Percentiles rank a stretch among this genome's conserved stretches.
These are phyloP conservation scores for Catagonus wagneri DNA, from an alignment of 2,113 vertebrate species.

Conservation along the genomic window DNA sequence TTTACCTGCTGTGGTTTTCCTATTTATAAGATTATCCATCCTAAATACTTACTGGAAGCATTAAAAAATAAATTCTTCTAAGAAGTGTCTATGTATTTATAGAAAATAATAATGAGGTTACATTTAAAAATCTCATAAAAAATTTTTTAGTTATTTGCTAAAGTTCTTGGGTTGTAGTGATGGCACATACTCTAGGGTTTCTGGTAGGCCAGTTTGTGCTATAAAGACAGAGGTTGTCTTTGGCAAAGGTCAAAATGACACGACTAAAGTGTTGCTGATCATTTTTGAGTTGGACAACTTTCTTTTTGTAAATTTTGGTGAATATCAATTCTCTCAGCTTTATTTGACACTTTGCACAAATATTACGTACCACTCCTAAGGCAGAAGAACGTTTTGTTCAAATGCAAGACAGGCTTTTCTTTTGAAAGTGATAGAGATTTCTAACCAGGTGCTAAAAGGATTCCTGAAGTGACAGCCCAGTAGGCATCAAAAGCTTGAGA, in stretches of 20 bases:
- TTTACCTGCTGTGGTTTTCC: not conserved
- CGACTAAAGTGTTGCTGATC: not conserved
- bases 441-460: not conserved
- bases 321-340: not conserved
- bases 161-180: not conserved
- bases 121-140: conserved; percentile 32
- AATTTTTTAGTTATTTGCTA: not conserved
- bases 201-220: not conserved
- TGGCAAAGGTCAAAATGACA: not conserved
- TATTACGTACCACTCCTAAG: not conserved
- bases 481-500: not conserved
- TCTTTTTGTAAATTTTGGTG: not conserved
- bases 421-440: not conserved
- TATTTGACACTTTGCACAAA: not conserved
- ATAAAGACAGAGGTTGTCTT: not conserved
- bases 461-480: not conserved
- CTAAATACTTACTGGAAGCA: not conserved
- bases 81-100: not conserved
- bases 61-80: conserved; percentile 21
- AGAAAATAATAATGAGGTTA: not conserved
- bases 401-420: not conserved
- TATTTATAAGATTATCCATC: conserved; percentile 20
- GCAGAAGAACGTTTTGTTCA: not conserved
- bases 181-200: not conserved
- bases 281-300: not conserved